Evolutionary conservation across 2,113 vertebrate species (phyloP), one percentile per base, ranked within the genome.

Genomic region (Dromiciops gliroides): DNA sequence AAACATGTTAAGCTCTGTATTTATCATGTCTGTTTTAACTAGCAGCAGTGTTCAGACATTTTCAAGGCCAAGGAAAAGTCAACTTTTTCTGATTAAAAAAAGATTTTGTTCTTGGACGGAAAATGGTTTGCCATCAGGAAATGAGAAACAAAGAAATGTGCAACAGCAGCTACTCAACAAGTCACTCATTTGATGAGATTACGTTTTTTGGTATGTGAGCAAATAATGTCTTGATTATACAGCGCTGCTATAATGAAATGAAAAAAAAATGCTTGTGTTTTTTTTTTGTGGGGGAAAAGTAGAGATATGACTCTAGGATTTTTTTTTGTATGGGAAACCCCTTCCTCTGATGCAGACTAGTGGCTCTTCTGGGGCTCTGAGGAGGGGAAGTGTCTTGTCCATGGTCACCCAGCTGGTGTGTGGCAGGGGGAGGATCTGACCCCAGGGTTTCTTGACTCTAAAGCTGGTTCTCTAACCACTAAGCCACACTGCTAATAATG

Each of bases 21-120:
- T 97, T 60, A 90, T 96, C 96, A 89, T 95, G 97, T 96, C 93
- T 97, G 88, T 90, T 83, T 44, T 94, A 94, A 93, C 94, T 95
- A 93, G 96, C 92, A 94, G 89, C 51, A 96, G 90, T 23, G 67
- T 91, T 97, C 90, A 94, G 50, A 95, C 93, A 93, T 94, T 96
- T 98, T 97, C 94, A 98, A 97, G 97, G 93, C 44, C 95, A 97
- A 31, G 67, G 67, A 83, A 83, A 89, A 95, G 95, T 95, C 95
- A 95, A 49, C 37, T 91, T 90, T 50, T 5, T 26, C 90, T 96
- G 94, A 91, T 3, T 11, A 95, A 75, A 95, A 96, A 91, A 96
- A 93, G 89, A 93, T 56, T 94, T 95, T 94, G 96, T 94, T 96
- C 89, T 96, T 97, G 90, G 97, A 97, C 14, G 90, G 51, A 47